Conservation (phyloP, 2,113 vertebrate genomes). For the Callocephalon fimbriatum region DNA sequence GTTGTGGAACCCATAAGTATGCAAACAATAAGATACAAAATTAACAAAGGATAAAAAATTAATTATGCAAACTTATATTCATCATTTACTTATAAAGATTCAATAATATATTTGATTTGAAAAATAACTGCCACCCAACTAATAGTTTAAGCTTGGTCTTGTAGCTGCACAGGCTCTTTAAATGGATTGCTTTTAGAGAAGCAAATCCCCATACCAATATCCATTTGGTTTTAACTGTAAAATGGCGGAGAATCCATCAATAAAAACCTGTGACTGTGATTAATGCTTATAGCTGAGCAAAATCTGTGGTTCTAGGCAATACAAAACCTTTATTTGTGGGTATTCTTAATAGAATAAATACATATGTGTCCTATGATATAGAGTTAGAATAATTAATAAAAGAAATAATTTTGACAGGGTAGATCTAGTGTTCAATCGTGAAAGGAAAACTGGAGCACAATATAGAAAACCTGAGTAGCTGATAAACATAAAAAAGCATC, state of each 20-base stretch:
- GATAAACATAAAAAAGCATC: not conserved
- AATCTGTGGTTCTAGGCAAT: not conserved
- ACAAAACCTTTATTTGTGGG: not conserved
- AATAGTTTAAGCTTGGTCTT: not conserved
- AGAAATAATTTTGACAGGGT: not conserved
- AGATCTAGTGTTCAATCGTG: not conserved
- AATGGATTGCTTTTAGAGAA: not conserved
- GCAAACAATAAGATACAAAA: not conserved
- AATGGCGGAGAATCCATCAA: not conserved
- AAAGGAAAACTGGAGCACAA: not conserved
- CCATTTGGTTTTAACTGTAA: not conserved
- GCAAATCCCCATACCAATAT: not conserved
- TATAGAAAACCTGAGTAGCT: not conserved
- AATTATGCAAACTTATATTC: not conserved
- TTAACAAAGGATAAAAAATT: not conserved
- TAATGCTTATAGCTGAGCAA: not conserved
- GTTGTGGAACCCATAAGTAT: not conserved
- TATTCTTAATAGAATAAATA: constrained; percentile 28
- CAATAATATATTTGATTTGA: not conserved
- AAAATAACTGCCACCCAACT: not conserved
- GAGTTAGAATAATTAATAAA: not conserved
- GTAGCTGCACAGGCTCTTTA: not conserved
- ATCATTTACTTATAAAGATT: constrained; percentile 5
- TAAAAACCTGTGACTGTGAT: constrained; percentile 5
- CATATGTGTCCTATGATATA: not conserved